Evolutionary conservation across 2,888 invertebrate species (phyloP).

Genomic region (Apotomis capreana): DNA sequence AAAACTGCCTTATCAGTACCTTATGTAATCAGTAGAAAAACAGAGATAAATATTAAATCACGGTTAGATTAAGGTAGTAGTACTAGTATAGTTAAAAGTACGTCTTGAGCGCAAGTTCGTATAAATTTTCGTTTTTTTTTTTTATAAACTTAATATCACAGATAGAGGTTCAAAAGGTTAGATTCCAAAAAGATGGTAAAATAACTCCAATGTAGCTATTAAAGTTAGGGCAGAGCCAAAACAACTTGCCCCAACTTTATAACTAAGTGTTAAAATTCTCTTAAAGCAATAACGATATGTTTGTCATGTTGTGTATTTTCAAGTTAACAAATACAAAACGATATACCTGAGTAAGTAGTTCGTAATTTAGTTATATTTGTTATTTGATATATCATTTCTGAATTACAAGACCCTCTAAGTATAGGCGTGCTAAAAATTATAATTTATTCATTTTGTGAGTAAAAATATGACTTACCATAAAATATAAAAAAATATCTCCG

Average conservation of each 20-base stretch:
- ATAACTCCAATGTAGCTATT: not conserved
- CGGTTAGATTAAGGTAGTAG: slow-evolving; percentile 14
- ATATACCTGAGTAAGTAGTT: too few species aligned
- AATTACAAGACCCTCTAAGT: too few species aligned
- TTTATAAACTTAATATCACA: not conserved
- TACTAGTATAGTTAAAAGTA: slow-evolving; percentile 1
- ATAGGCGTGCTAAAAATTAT: too few species aligned
- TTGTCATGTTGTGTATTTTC: not conserved
- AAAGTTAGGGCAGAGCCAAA: slow-evolving; percentile 6
- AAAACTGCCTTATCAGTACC: slow-evolving; percentile 38
- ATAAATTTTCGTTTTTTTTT: not conserved
- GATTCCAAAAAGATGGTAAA: not conserved
- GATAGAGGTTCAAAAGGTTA: not conserved
- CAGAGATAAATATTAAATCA: slow-evolving; percentile 18
- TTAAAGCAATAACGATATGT: not conserved
- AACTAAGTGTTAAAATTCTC: not conserved
- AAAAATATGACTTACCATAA: too few species aligned
- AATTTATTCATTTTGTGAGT: too few species aligned
- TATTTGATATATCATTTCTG: too few species aligned
- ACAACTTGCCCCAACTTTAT: not conserved
- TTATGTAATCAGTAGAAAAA: slow-evolving; percentile 31
- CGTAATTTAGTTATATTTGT: too few species aligned
- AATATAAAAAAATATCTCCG: too few species aligned
- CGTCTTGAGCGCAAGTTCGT: slow-evolving; percentile 6
- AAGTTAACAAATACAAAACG: too few species aligned